Base-by-base conservation (phyloP, 2,888 invertebrate species). In the Volucella inflata region DNA sequence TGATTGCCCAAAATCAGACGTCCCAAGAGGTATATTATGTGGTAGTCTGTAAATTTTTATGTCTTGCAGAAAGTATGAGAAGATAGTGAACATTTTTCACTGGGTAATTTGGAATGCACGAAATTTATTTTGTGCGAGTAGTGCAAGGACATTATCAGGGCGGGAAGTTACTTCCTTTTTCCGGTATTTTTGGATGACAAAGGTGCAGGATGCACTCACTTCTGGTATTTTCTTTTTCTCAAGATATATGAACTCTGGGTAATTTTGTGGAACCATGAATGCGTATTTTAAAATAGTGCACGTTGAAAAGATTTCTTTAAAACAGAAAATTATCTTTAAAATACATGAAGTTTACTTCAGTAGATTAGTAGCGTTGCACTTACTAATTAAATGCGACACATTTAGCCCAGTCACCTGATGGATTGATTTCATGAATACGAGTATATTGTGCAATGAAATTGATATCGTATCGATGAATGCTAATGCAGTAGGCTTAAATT, bases 141-240 rank as follows among this genome's bases (percentile, higher is more conserved):
- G 6, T 36, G 3, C 8, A 36, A 57, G 64, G 40, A 70, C 57
- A 50, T 30, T 44, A 64, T 53, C 10, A 17, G 53, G 46, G 59
- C 8, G 2, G 36, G 50, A 68, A 48, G 67, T 53, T 12, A 36
- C 80, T 74, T 80, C 60, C 80, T 30, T 30, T 30, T 80, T 80
- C 80, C 80, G 59, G 8, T 11, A 12, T 21, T 4, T 30, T 30
- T 1, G 40, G 50, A 70, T 70, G 57, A n/a, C 16, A 55, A 50
- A 64, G 17, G 53, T 74, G 55, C 48, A 46, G 14, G 62, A 12
- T 72, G 30, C 74, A 74, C 74, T 80, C 50, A 10, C 51, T 21
- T 59, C 59, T 59, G 44, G 65, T 79, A 17, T 79, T 48, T 50
- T 12, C 2, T 8, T 17, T 2, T 10, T n/a, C 9, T 55, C 9